These are phyloP conservation scores for Pandion haliaetus DNA, from an alignment of 2,113 vertebrate genomes.

Conservation along the genomic window DNA sequence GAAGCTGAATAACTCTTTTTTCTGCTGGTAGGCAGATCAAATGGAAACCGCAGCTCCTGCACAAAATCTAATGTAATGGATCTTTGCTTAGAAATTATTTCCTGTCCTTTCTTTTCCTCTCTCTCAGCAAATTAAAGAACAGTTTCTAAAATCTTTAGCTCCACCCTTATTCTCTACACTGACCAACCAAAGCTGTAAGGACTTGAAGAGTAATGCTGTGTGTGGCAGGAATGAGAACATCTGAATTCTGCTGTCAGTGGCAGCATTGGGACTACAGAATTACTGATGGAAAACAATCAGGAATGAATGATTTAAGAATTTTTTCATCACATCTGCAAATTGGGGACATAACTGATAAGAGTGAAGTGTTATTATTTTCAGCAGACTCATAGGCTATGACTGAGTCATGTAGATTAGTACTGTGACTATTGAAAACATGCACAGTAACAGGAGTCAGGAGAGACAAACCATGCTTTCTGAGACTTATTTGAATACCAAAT, in stretches of 20 bases:
- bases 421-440: neutral
- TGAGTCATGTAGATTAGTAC: neutral
- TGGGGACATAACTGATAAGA: neutral
- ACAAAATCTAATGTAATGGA: neutral
- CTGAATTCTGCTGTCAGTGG: neutral
- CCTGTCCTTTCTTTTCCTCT: neutral
- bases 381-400: neutral
- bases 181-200: neutral
- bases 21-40: neutral
- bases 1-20: neutral
- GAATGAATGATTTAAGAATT: neutral
- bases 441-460: neutral
- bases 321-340: neutral
- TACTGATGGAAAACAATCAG: neutral
- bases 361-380: neutral
- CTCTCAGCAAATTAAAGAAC: neutral
- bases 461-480: neutral
- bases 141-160: neutral
- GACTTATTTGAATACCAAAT: neutral
- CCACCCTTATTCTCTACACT: neutral
- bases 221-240: neutral
- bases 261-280: neutral
- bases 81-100: neutral
- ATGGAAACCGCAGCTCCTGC: neutral
- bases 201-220: neutral